phyloP scores from a whole-genome alignment of 1,140 invertebrate genomes.

The Drosophila gunungcola region DNA sequence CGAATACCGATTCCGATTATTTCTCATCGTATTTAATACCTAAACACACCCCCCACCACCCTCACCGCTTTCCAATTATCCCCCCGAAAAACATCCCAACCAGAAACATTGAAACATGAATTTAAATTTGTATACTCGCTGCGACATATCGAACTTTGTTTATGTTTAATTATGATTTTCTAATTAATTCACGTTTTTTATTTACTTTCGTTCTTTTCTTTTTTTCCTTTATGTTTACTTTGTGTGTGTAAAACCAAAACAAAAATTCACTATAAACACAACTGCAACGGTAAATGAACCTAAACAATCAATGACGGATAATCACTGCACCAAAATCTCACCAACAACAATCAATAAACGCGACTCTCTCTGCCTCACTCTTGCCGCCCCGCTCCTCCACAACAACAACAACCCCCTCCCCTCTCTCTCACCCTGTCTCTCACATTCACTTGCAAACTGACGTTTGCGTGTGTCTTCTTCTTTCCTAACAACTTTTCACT shows the following conservation, averaged over 20 bases:
- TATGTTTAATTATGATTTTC: constrained; percentile 66
- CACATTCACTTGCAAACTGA: constrained; percentile 41
- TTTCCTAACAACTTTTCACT: constrained; percentile 82
- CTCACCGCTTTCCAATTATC: neutral
- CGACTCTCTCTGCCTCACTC: constrained; percentile 15
- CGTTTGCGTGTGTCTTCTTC: constrained; percentile 67
- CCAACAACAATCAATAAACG: constrained; percentile 37
- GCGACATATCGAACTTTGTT: constrained; percentile 19
- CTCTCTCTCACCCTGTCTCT: constrained; percentile 18
- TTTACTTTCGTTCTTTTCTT: constrained; percentile 78
- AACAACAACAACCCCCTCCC: neutral
- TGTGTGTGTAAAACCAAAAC: constrained; percentile 66
- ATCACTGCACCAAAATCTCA: constrained; percentile 41
- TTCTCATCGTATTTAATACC: constrained; percentile 30
- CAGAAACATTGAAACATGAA: constrained; percentile 17
- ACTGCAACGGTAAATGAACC: constrained; percentile 50
- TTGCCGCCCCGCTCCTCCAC: constrained; percentile 7
- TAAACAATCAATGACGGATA: constrained; percentile 36
- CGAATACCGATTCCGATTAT: constrained; percentile 27
- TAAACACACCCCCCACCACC: neutral
- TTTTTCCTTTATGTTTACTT: constrained; percentile 73
- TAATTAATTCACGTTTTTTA: constrained; percentile 67
- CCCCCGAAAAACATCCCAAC: constrained; percentile 5
- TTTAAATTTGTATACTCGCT: constrained; percentile 23
- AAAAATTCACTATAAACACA: constrained; percentile 40